Evolutionary conservation across 2,113 vertebrate genomes (phyloP), one percentile per base, ranked within the genome.

Genomic region (Thymallus thymallus): DNA sequence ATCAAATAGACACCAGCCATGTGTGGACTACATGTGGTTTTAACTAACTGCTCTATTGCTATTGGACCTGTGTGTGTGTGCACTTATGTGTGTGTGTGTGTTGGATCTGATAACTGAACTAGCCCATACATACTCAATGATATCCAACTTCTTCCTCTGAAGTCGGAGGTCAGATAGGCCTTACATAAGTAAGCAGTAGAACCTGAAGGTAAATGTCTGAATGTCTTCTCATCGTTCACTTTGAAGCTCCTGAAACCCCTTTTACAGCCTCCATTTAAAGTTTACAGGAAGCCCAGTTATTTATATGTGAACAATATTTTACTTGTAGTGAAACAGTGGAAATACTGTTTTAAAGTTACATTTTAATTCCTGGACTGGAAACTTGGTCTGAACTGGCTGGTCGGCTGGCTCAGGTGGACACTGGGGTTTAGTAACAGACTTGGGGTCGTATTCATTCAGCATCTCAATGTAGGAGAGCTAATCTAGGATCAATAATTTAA

Each of bases 231-330:
- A 41, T 71, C 14, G 22, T 35, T 22, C 30, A 60, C 62, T 68
- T 76, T 23, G 56, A 77, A 70, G 48, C 51, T n/a, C 68, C 24
- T 1, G 69, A 75, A 87, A 77, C 82, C 76, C 74, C 30, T 67
- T 82, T 86, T 63, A 88, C 72, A 68, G 78, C 77, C 86, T 82
- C 69, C 13, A 78, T 85, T 88, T 78, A 68, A 84, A 72, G 77
- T 89, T 87, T 86, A 89, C 84, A 85, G 81, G 76, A 88, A 85
- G 61, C 66, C 83, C 56, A 61, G 77, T 86, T 78, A 78, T 73
- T 84, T 89, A 86, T 82, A 88, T 83, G 80, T 30, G 77, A 82
- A 87, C 80, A 88, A 86, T 89, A 88, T 84, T 74, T 86, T 66
- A 80, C 84, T 81, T 75, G 26, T 73, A 81, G 72, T 46, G 63